Base-by-base conservation (phyloP, 1,140 invertebrate species). In the Drosophila hydei region DNA sequence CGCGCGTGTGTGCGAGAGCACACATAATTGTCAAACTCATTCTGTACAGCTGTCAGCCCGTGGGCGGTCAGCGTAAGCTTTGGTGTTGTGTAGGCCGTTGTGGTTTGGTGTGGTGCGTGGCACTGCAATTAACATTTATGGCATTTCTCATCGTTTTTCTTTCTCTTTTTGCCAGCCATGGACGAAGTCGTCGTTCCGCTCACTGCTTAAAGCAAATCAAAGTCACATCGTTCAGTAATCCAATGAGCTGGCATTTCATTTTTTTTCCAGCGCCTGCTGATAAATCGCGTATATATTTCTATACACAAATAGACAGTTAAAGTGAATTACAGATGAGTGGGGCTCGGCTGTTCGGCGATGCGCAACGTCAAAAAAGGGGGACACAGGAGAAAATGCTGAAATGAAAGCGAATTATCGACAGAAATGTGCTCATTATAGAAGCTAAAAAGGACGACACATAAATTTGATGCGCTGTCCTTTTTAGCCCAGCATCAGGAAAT, bases 91-190 rank as follows among this genome's bases (percentile, higher is more conserved):
- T 48, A 7, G 19, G 12, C 36, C n/a, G 36, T 0, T 36, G 14
- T 30, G 40, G 21, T 19, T 33, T 38, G 27, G 43, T 33, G 16
- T 42, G 45, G 50, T 45, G 65, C 36, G 18, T 64, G 59, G 58
- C 59, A 84, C 69, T 83, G 83, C 83, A 88, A 88, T 88, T 88
- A 88, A 88, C 83, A 88, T 88, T 88, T 88, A 88, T 88, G 78
- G 72, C 75, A 78, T 73, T 83, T 79, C 75, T 68, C 33, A 60
- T 62, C 7, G 16, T 30, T n/a, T 16, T 7, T 25, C 27, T n/a
- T 40, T 40, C 23, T 11, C 11, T 40, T 18, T 11, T 4, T 33
- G 12, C 21, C 23, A 36, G 1, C 23, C 14, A 61, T 27, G 52
- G 43, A 33, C 42, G 48, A 33, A 18, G 27, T 43, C 16, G 19